Base-by-base conservation (phyloP, 2,888 invertebrate genomes). In the Yponomeuta cagnagella region DNA sequence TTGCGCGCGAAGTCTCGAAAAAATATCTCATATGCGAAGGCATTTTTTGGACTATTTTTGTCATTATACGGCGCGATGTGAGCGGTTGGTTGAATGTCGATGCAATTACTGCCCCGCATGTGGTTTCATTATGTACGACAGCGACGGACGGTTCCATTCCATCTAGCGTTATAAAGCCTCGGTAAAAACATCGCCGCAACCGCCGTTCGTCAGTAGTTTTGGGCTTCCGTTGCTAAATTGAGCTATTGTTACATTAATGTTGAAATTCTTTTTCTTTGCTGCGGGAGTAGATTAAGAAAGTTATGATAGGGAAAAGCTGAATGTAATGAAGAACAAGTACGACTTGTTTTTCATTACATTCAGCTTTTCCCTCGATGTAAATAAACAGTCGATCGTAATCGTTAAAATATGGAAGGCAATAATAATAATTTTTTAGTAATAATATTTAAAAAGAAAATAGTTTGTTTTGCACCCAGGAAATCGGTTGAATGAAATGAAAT, bases 1-100 rank as follows among this genome's bases (percentile, higher is more conserved):
- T 86, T 91, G 77, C 86, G 77, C 86, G 90, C 90, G 89, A 90
- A 90, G 85, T 89, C 85, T 82, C 81, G 84, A 91, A 91, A 88
- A 91, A 91, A 89, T 80, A 90, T 88, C 90, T 91, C 89, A 90
- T 92, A 91, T 90, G 90, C 89, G 82, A 85, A 84, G 86, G 81
- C 82, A 86, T 90, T 91, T 92, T 92, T 92, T 91, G 87, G 87
- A 88, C 90, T 91, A 91, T 92, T 92, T 92, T 91, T 91, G 91
- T 92, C 91, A 92, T 92, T 92, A 91, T 91, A 91, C 89, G 89
- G 84, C 88, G 88, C 89, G 91, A 91, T 91, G 91, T 89, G 90
- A 90, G 89, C 88, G 87, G 85, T 87, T 82, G 90, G 90, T 87
- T 91, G 91, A 91, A 90, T 91, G 87, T 87, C 80, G 88, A 92